Evolutionary conservation across 2,888 invertebrate genomes (phyloP).

Genomic region (Tanytarsus gracilentus): DNA sequence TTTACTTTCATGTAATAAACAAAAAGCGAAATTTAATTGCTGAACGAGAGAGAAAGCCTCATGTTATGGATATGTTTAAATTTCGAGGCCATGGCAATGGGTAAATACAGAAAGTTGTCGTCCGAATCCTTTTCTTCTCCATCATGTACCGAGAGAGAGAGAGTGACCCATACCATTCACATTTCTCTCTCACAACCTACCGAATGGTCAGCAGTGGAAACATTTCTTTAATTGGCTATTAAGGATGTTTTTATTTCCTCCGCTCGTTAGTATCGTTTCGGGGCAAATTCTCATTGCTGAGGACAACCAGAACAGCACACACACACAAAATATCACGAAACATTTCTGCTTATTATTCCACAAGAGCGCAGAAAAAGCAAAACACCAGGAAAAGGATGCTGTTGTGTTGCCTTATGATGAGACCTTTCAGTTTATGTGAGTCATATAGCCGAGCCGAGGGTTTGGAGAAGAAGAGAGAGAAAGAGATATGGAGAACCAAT

Average conservation of each 20-base stretch:
- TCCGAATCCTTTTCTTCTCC: too few species aligned
- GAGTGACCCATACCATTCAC: background rate
- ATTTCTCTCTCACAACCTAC: background rate
- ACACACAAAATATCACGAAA: background rate
- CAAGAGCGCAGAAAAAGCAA: background rate
- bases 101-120: background rate
- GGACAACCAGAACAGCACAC: background rate
- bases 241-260: constrained; percentile 25
- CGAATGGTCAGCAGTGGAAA: constrained; percentile 17
- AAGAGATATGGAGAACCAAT: constrained; percentile 10
- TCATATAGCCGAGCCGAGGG: background rate
- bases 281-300: constrained; percentile 10
- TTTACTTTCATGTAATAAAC: too few species aligned
- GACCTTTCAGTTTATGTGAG: background rate
- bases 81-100: too few species aligned
- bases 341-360: constrained; percentile 22
- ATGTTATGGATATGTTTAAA: too few species aligned
- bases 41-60: background rate
- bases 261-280: constrained; percentile 24
- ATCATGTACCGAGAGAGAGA: background rate
- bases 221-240: constrained; percentile 28
- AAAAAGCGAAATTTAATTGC: constrained; percentile 10
- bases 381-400: background rate
- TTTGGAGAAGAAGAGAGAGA: background rate
- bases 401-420: background rate